phyloP scores from a whole-genome alignment of 2,888 invertebrate genomes.

The Morpho helenor region DNA sequence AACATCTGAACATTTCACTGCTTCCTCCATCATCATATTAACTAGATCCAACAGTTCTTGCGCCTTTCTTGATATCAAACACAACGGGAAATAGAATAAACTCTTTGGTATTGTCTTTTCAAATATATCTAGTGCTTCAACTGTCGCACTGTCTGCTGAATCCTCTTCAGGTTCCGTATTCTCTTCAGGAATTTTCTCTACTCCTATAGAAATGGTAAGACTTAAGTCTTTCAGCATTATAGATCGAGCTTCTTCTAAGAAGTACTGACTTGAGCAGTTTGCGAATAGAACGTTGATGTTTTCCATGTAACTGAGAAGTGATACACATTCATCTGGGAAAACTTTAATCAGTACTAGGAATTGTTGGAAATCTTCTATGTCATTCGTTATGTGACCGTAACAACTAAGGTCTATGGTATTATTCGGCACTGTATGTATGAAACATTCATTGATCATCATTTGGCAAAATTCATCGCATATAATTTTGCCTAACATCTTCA shows the following conservation, averaged over 20 bases:
- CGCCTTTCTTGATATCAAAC: conserved; percentile 81
- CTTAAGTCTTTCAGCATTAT: conserved; percentile 91
- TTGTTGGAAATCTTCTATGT: conserved; percentile 83
- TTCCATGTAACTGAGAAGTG: conserved; percentile 83
- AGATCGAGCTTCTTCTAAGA: conserved; percentile 82
- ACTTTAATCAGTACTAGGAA: conserved; percentile 80
- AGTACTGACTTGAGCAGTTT: conserved; percentile 85
- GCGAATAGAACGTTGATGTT: conserved; percentile 88
- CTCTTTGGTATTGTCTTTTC: conserved; percentile 64
- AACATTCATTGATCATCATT: conserved; percentile 84
- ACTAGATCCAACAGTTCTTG: conserved; percentile 82
- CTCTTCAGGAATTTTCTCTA: conserved; percentile 56
- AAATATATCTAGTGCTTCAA: conserved; percentile 61
- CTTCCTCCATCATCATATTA: conserved; percentile 83
- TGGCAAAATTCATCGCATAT: conserved; percentile 81
- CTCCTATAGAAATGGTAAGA: conserved; percentile 80
- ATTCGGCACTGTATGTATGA: conserved; percentile 87
- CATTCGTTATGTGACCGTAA: conserved; percentile 81
- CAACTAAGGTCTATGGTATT: conserved; percentile 84
- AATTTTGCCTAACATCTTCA: conserved; percentile 77
- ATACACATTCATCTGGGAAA: conserved; percentile 71
- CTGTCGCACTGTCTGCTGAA: conserved; percentile 25
- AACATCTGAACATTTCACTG: conserved; percentile 79
- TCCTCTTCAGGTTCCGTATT: conserved; percentile 17
- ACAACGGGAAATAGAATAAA: conserved; percentile 73